Evolutionary conservation across 2,113 vertebrate genomes (phyloP), one percentile per base, ranked within the genome.

Genomic region (Bungarus multicinctus): DNA sequence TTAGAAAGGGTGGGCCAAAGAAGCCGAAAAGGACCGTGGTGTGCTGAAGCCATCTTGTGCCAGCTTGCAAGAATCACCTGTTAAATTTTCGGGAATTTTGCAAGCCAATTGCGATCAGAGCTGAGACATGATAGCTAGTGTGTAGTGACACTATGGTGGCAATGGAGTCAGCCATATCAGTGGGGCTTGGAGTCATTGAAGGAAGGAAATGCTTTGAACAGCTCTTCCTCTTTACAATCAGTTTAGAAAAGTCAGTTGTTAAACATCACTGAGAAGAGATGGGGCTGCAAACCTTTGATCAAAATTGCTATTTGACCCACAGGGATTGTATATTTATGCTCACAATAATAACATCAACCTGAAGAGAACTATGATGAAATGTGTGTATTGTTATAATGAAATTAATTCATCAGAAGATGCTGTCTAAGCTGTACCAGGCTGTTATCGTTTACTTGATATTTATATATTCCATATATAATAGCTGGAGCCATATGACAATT

Each of bases 291-390:
- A 81, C 7, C 3, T 20, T 81, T 85, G 47, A n/a, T 58, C 55
- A 57, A 57, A 85, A 57, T 22, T 85, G 64, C 25, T 60, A 50
- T 58, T 58, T 39, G 30, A 85, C 1, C 55, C 39, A 58, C 16
- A 16, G 43, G 14, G 5, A n/a, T 58, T 27, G 16, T 5, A 45
- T 8, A 43, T 47, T 54, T 90, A 93, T 55, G 45, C 58, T 58
- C 12, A 16, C 39, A 55, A 25, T 74, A 45, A 27, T 86, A 45
- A 30, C 53, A 50, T 30, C 53, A 85, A 39, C 50, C 22, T 89
- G 53, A 90, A 39, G 30, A 86, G 60, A 93, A n/a, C 14, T 7
- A 60, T 90, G 85, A 85, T 86, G 88, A 90, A 93, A 92, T 58
- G 88, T 58, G 39, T 87, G 58, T 22, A 10, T 85, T 87, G 23